Percentiles rank a stretch among this genome's conserved stretches.
These are phyloP conservation scores for Neogale vison DNA, from an alignment of 2,113 vertebrate species.

Conservation along the genomic window DNA sequence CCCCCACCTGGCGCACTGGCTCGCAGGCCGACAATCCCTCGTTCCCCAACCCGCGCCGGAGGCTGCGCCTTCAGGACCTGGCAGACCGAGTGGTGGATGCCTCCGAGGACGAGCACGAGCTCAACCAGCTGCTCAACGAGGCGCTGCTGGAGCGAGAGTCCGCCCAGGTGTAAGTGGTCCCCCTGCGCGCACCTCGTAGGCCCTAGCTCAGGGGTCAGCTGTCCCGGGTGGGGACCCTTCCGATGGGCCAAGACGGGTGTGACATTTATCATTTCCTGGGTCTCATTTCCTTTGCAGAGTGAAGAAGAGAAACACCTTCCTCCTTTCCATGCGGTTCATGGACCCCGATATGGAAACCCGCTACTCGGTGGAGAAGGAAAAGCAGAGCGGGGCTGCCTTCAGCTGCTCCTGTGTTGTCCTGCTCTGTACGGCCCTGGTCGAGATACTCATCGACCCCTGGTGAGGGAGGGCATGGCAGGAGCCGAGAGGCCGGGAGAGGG, in stretches of 20 bases:
- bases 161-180: constrained; percentile 89
- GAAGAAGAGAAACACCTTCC: constrained; percentile 89
- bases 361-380: constrained; percentile 95
- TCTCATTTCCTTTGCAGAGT: constrained; percentile 79
- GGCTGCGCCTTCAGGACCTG: constrained; percentile 91
- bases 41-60: constrained; percentile 94
- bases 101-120: constrained; percentile 93
- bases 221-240: fast-evolving
- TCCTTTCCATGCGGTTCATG: constrained; percentile 90
- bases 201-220: fast-evolving
- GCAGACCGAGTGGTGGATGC: constrained; percentile 85
- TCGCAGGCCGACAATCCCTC: constrained; percentile 88
- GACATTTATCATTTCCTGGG: neutral
- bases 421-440: constrained; percentile 90
- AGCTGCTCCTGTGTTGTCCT: constrained; percentile 94
- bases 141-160: constrained; percentile 93
- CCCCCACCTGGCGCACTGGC: no score
- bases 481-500: fast-evolving
- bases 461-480: constrained; percentile 57
- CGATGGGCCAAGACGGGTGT: fast-evolving
- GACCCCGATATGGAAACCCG: constrained; percentile 90
- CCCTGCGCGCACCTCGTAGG: fast-evolving
- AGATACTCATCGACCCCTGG: constrained; percentile 93
- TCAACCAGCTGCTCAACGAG: constrained; percentile 92
- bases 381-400: constrained; percentile 93